A percentile compares a stretch with the other conserved stretches of the same genome.
phyloP scores from a whole-genome alignment of 2,888 invertebrate species.

The Plusia festucae region DNA sequence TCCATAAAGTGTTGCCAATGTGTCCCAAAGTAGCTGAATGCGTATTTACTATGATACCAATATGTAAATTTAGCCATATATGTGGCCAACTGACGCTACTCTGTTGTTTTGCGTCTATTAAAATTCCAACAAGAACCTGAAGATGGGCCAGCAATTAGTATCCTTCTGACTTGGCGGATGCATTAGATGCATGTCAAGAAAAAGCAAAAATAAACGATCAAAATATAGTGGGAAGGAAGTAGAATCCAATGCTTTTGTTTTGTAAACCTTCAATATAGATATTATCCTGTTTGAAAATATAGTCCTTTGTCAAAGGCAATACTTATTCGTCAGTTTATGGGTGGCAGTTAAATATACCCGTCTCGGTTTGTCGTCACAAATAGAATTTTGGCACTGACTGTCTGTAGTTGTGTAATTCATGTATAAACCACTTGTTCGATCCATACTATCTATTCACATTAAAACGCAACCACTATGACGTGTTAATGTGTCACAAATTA shows the following conservation, averaged over 20 bases:
- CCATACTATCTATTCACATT: slow-evolving; percentile 76
- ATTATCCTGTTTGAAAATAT: slow-evolving; percentile 46
- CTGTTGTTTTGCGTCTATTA: not conserved
- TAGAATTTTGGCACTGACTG: slow-evolving; percentile 89
- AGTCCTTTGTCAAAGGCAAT: slow-evolving; percentile 77
- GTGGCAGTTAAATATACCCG: slow-evolving; percentile 88
- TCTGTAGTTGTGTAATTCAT: slow-evolving; percentile 88
- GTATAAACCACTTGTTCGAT: slow-evolving; percentile 85
- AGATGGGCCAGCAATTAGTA: not conserved
- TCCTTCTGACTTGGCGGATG: not conserved
- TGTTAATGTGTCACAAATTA: slow-evolving; percentile 56
- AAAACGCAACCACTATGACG: slow-evolving; percentile 65
- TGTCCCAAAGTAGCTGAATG: not conserved
- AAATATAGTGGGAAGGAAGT: not conserved
- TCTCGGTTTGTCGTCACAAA: slow-evolving; percentile 88
- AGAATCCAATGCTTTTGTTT: slow-evolving; percentile 7
- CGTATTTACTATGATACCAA: not conserved
- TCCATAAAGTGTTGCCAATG: not conserved
- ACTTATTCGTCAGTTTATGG: slow-evolving; percentile 87
- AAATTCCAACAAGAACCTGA: not conserved
- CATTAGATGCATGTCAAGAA: not conserved
- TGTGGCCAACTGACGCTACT: not conserved
- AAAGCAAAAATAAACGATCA: not conserved
- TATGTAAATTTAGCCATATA: not conserved
- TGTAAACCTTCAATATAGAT: slow-evolving; percentile 26